Evolutionary conservation across 2,888 invertebrate species (phyloP), one percentile per base, ranked within the genome.

Genomic region (Drosophila greeni): DNA sequence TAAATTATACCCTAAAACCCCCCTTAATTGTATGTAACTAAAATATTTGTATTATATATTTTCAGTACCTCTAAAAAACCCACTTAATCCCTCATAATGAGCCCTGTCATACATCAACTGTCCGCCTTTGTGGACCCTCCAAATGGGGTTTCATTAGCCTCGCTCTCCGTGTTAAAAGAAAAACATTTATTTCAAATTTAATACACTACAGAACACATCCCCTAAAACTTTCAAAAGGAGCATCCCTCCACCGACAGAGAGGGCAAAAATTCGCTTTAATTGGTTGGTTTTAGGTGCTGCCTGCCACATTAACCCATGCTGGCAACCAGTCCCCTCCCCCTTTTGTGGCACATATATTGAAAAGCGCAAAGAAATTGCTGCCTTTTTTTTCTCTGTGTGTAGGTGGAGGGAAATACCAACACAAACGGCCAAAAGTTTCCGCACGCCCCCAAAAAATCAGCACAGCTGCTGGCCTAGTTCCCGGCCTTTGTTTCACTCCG

Each of bases 121-220:
- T 61, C n/a, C 5, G 24, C 18, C 12, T 56, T 70, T 40, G 59
- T 56, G 56, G 23, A 49, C 58, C 53, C 39, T 54, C 66, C 69
- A 79, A 79, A 79, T 74, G 65, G 69, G 75, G 70, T 76, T 79
- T 79, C 78, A 79, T 79, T 79, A 82, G 77, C 73, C 34, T 20
- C 23, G 52, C 66, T 39, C 24, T 16, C 24, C 16, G 9, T 52
- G 48, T 70, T 33, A 68, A 74, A 70, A 66, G 74, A 60, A 75
- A 75, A 75, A 74, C 79, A 79, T 79, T 79, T 79, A 77, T 77
- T 79, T 77, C 75, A 80, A 82, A 74, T 80, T 80, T 75, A 82
- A 82, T 76, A 76, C 68, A 76, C 76, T 57, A 62, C 45, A 31
- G 31, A 8, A 47, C 45, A 31, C 45, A 26, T 20, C 23, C 34